These are phyloP conservation scores for Silurus meridionalis DNA, from an alignment of 2,113 vertebrate genomes.

Conservation along the genomic window DNA sequence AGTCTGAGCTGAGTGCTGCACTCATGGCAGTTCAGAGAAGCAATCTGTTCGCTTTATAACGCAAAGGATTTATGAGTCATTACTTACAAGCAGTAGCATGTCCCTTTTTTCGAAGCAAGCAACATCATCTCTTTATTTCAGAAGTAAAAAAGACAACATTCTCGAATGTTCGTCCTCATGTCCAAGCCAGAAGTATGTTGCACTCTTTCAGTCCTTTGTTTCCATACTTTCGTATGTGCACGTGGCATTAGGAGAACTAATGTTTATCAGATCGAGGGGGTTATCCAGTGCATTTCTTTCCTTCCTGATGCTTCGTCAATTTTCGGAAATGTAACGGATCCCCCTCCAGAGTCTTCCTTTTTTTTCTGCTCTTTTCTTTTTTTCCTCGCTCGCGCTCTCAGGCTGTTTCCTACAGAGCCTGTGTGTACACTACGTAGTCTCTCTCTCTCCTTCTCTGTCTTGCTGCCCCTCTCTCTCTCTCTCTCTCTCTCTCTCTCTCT, in stretches of 20 bases:
- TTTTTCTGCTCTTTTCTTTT: slow-evolving; percentile 10
- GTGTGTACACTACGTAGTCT: slow-evolving; percentile 14
- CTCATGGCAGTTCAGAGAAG: background rate
- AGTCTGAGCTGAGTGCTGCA: background rate
- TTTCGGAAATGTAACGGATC: slow-evolving; percentile 11
- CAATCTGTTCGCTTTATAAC: slow-evolving; percentile 27
- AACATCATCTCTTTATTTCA: slow-evolving; percentile 10
- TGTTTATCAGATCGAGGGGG: background rate
- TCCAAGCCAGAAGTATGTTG: background rate
- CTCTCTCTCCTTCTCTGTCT: slow-evolving; percentile 25
- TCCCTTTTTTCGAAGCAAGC: background rate
- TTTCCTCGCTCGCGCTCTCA: slow-evolving; percentile 25
- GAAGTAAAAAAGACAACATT: background rate
- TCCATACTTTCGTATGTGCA: slow-evolving; percentile 37
- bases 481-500: slow-evolving; percentile 38
- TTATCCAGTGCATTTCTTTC: background rate
- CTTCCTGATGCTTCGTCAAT: slow-evolving; percentile 3
- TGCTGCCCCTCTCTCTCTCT: slow-evolving; percentile 31
- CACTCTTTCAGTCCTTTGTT: slow-evolving; percentile 5
- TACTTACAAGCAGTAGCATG: slow-evolving; percentile 24
- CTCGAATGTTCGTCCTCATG: slow-evolving; percentile 7
- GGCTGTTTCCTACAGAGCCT: slow-evolving; percentile 8
- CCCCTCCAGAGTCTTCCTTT: background rate
- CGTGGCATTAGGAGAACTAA: slow-evolving; percentile 38
- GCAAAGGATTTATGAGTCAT: slow-evolving; percentile 11